A percentile compares a stretch with the other conserved stretches of the same genome.
Conservation (phyloP, 2,888 invertebrate species). For the Hipparchia semele region DNA sequence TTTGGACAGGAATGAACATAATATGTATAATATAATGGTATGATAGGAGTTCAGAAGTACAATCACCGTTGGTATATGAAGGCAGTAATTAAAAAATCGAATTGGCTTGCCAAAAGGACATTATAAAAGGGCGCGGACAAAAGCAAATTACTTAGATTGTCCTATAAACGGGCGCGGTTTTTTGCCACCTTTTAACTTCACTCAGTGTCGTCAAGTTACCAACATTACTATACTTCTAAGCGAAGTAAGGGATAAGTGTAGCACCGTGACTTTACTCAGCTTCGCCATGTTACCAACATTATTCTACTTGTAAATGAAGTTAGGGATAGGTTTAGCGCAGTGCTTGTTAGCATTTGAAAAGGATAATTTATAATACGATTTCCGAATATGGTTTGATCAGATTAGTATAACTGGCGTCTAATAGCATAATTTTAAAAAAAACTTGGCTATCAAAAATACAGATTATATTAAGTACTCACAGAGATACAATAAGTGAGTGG, state of each 20-base stretch:
- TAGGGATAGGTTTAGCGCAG: too few relatives aligned
- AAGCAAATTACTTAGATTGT: conserved; percentile 7
- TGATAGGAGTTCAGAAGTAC: conserved; percentile 21
- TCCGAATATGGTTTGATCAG: neutral
- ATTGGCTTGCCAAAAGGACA: conserved; percentile 18
- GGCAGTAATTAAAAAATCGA: conserved; percentile 13
- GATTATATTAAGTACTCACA: conserved; percentile 29
- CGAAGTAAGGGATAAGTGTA: too few relatives aligned
- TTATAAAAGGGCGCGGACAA: neutral
- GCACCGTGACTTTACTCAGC: neutral
- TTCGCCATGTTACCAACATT: too few relatives aligned
- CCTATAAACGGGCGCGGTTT: too few relatives aligned
- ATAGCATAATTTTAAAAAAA: neutral
- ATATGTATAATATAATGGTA: conserved; percentile 16
- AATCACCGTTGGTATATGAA: conserved; percentile 24
- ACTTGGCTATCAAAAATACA: neutral
- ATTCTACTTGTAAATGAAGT: too few relatives aligned
- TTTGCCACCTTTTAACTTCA: too few relatives aligned
- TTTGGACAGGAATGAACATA: conserved; percentile 17
- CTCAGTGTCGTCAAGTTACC: too few relatives aligned
- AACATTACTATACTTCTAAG: too few relatives aligned
- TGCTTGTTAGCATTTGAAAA: neutral
- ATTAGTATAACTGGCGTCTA: neutral
- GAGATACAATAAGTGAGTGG: conserved; percentile 23
- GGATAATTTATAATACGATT: conserved; percentile 5